Evolutionary conservation across 2,113 vertebrate species (phyloP), one percentile per base, ranked within the genome.

Genomic region (Clinocottus analis): DNA sequence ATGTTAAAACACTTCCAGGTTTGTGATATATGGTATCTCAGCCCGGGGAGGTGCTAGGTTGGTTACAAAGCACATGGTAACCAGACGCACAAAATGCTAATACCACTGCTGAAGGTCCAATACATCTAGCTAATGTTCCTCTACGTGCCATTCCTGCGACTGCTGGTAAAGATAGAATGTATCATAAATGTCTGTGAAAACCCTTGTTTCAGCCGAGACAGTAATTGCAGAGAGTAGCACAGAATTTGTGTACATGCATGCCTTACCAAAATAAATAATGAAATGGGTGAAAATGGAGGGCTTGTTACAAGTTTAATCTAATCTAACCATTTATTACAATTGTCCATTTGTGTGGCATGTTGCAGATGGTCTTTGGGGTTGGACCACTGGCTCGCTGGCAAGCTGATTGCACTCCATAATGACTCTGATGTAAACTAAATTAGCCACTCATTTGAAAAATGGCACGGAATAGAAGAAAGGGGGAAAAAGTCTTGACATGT

Each of bases 381-480:
- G 29, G 27, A 76, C 14, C 39, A 61, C 51, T 61, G 35, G 72
- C 76, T 72, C 49, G n/a, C 72, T 67, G 72, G 72, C n/a, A 41
- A 72, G 49, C 58, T 86, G 75, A 85, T 85, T 53, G 63, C 39
- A 62, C 59, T 84, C 33, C 58, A 37, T 83, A 80, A 86, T 85
- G 79, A 73, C 25, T 65, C 37, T 66, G 79, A 85, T 78, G 79
- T 82, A 88, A 84, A 89, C 82, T 80, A 75, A 91, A 82, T 85
- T 23, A 89, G 73, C 55, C 19, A 74, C 49, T 84, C 35, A 43
- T 67, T 72, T 83, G 23, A 77, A 78, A 87, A 83, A 84, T 64
- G 58, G 29, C 29, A 43, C 21, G 45, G 35, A 79, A 64, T 25
- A 51, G 43, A 85, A 72, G 75, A 75, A 49, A 39, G 35, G 13